Conservation (phyloP, 2,888 invertebrate species). For the Amiota communis region DNA sequence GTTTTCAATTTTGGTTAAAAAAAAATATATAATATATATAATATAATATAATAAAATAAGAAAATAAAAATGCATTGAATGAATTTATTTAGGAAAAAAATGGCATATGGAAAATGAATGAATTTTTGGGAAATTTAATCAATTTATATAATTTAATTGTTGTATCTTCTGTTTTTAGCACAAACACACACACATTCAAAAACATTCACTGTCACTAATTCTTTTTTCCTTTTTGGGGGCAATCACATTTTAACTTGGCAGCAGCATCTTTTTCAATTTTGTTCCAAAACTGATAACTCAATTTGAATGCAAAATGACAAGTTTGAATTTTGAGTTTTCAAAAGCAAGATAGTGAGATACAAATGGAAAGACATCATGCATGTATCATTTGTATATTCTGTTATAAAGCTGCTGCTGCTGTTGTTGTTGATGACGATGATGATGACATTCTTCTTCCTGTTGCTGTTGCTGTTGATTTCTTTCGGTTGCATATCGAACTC, state of each 20-base stretch:
- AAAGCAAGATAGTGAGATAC: too few relatives aligned
- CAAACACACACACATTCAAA: too few relatives aligned
- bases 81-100: conserved; percentile 37
- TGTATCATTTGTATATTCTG: too few relatives aligned
- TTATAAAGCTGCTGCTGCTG: neutral
- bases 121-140: too few relatives aligned
- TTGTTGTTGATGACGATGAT: neutral
- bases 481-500: conserved; percentile 16
- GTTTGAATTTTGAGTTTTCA: conserved; percentile 41
- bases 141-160: too few relatives aligned
- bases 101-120: too few relatives aligned
- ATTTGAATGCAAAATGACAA: conserved; percentile 64
- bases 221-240: too few relatives aligned
- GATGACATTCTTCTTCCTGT: conserved; percentile 17
- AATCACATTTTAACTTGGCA: too few relatives aligned
- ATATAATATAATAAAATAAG: neutral
- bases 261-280: neutral
- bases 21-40: conserved; percentile 29
- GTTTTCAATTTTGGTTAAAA: conserved; percentile 60
- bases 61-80: conserved; percentile 59
- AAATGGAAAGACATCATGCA: too few relatives aligned
- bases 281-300: conserved; percentile 59
- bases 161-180: too few relatives aligned
- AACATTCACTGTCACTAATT: too few relatives aligned
- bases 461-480: neutral